Base-by-base conservation (phyloP, 2,113 vertebrate genomes). In the Bagarius yarrelli region DNA sequence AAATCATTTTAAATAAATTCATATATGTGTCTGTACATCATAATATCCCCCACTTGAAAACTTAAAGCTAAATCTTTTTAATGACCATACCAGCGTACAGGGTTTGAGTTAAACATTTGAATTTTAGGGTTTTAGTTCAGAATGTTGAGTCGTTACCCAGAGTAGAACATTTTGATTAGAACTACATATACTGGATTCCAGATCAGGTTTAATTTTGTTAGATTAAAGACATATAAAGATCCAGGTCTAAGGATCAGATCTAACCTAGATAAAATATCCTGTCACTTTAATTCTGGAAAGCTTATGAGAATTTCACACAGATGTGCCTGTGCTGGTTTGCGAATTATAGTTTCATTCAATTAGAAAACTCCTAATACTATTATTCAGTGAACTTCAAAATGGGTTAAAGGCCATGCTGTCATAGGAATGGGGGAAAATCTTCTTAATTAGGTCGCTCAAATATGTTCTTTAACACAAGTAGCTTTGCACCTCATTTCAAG, bases 41-140 rank as follows among this genome's bases (percentile, higher is more conserved):
- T 78, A 78, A 79, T 83, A 70, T 69, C 78, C 50, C n/a, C 47
- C 50, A 83, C 74, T 81, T 82, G 40, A 81, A 57, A 79, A 81
- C 71, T 44, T 53, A 21, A 53, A 87, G 64, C 79, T 70, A 53
- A 9, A 18, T 78, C 50, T 77, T 84, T 87, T 86, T 87, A 79
- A 84, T 88, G 86, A 86, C 85, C 79, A 81, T 70, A 74, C 59
- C 70, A 64, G 85, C 78, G 84, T 80, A 73, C 71, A 25, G 86
- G 84, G 85, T 87, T 88, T 88, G 77, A 85, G 83, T 85, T 83
- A 84, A 87, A 88, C 88, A 78, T 77, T 85, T 80, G 84, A 81
- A 87, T 89, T 89, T 85, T 76, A 75, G 76, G 83, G 85, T 79
- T 86, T 89, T 84, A 84, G 84, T 81, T 84, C 63, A 52, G 78